Conservation (phyloP, 2,888 invertebrate species). For the Fabriciana adippe region DNA sequence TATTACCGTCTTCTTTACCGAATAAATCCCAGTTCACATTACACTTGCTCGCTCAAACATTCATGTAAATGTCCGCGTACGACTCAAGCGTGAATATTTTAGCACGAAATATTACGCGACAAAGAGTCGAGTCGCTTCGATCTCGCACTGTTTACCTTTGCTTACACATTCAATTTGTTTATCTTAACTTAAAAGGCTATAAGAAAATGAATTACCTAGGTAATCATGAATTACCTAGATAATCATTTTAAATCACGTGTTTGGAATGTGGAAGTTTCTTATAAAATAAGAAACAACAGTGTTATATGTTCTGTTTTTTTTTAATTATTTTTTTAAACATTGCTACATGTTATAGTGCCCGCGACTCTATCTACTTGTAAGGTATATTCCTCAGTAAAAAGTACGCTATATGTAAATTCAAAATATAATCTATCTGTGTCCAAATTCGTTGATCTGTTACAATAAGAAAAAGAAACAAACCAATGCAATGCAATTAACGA, state of each 20-base stretch:
- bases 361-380: too few species aligned
- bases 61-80: slow-evolving; percentile 26
- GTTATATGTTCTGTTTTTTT: too few species aligned
- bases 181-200: not conserved
- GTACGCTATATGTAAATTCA: too few species aligned
- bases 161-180: slow-evolving; percentile 6
- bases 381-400: too few species aligned
- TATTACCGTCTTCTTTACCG: not conserved
- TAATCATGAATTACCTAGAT: too few species aligned
- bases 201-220: not conserved
- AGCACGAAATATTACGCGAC: slow-evolving; percentile 6
- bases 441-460: too few species aligned
- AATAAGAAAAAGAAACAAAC: too few species aligned
- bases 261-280: not conserved
- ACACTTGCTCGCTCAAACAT: slow-evolving; percentile 23
- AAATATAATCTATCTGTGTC: too few species aligned
- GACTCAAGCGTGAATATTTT: slow-evolving; percentile 12
- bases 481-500: too few species aligned
- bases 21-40: slow-evolving; percentile 15
- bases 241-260: not conserved
- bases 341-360: too few species aligned
- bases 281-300: too few species aligned
- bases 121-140: not conserved
- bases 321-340: too few species aligned
- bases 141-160: not conserved